Evolutionary conservation across 2,888 invertebrate species (phyloP).

Genomic region (Aricia artaxerxes): DNA sequence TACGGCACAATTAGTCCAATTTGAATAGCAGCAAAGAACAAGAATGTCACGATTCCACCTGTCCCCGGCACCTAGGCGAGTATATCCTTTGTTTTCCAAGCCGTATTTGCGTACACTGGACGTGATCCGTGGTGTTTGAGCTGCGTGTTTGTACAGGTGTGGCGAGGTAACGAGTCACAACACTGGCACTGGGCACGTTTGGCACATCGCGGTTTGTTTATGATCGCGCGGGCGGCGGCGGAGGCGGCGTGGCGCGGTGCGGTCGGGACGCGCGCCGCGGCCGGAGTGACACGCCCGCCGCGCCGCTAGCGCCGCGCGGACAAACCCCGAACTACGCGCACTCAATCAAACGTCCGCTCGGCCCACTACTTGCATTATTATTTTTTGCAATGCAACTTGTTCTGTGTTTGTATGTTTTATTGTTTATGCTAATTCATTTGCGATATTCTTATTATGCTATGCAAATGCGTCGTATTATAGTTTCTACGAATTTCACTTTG

Average conservation of each 20-base stretch:
- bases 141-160: slow-evolving; percentile 42
- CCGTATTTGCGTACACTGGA: slow-evolving; percentile 71
- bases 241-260: slow-evolving; percentile 55
- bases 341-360: slow-evolving; percentile 59
- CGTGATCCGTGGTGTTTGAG: slow-evolving; percentile 47
- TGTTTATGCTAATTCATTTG: slow-evolving; percentile 16
- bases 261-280: slow-evolving; percentile 71
- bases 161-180: slow-evolving; percentile 20
- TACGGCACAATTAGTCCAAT: slow-evolving; percentile 35
- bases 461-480: not conserved
- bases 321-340: slow-evolving; percentile 50
- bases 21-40: slow-evolving; percentile 36
- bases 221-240: slow-evolving; percentile 49
- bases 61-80: slow-evolving; percentile 67
- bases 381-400: slow-evolving; percentile 33
- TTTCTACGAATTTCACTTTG: not conserved
- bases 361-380: slow-evolving; percentile 32
- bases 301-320: slow-evolving; percentile 46
- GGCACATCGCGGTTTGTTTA: slow-evolving; percentile 39
- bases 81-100: slow-evolving; percentile 73
- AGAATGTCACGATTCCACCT: slow-evolving; percentile 56
- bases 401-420: slow-evolving; percentile 16
- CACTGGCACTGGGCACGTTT: slow-evolving; percentile 58
- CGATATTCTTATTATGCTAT: not conserved
- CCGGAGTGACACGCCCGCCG: slow-evolving; percentile 67